Evolutionary conservation across 2,888 invertebrate species (phyloP), one percentile per base, ranked within the genome.

Genomic region (Tanytarsus gracilentus): DNA sequence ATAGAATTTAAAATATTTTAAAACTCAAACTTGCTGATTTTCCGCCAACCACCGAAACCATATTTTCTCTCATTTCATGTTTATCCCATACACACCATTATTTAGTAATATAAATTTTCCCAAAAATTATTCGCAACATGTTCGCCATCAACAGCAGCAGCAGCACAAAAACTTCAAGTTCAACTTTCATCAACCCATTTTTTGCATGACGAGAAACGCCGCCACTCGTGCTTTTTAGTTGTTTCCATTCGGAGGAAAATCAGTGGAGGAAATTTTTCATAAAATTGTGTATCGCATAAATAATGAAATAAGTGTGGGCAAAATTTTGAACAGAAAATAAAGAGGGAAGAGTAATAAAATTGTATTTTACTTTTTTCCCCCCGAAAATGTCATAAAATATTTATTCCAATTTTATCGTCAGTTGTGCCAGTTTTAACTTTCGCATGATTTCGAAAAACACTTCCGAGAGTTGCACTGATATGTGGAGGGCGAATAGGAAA

Each of bases 231-330:
- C n/a, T n/a, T n/a, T n/a, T n/a, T n/a, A n/a, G n/a, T n/a, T n/a
- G n/a, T n/a, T n/a, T n/a, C n/a, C n/a, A 16, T 18, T 16, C 21
- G 40, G 21, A 23, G 23, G 21, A 18, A 44, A n/a, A 9, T 11
- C 33, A 44, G 44, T 44, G 48, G 21, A 44, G 21, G 23, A 56
- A 21, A 26, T 36, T 36, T 33, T 53, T 53, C 36, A 40, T 39
- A 48, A 58, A 58, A 58, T 26, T 58, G 58, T 58, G 58, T 58
- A 60, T 50, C 60, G 39, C 60, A 60, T 60, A 60, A 60, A 60
- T 60, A 60, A 60, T 60, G 50, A 33, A 60, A 48, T 25, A 58
- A 29, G 16, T 40, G 49, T n/a, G n/a, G n/a, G n/a, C n/a, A n/a
- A n/a, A n/a, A n/a, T n/a, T n/a, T n/a, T n/a, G n/a, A n/a, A n/a